Conservation (phyloP, 2,888 invertebrate species). For the Agrotis puta region DNA sequence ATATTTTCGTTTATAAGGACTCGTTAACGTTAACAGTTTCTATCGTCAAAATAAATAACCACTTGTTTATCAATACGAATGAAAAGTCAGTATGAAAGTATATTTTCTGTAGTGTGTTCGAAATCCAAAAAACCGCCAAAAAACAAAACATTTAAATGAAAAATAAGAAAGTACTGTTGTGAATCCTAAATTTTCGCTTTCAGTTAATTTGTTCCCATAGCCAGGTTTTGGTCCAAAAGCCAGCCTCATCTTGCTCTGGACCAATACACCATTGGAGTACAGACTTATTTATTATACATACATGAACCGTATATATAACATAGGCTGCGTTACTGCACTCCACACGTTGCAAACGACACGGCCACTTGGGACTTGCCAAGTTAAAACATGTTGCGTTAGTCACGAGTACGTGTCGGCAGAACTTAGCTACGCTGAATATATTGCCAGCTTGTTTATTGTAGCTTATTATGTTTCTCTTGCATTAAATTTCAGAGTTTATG, state of each 20-base stretch:
- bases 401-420: slow-evolving; percentile 59
- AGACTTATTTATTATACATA: slow-evolving; percentile 42
- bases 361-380: slow-evolving; percentile 75
- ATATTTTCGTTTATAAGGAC: too few relatives aligned
- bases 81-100: too few relatives aligned
- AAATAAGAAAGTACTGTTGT: too few relatives aligned
- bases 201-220: too few relatives aligned
- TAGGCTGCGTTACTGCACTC: slow-evolving; percentile 36
- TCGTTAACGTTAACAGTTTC: too few relatives aligned
- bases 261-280: slow-evolving; percentile 19
- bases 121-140: too few relatives aligned
- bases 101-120: too few relatives aligned
- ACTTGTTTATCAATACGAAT: too few relatives aligned
- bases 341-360: slow-evolving; percentile 64
- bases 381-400: slow-evolving; percentile 71
- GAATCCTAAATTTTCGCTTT: too few relatives aligned
- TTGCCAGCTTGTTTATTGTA: slow-evolving; percentile 52
- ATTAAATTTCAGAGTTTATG: slow-evolving; percentile 45
- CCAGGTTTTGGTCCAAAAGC: too few relatives aligned
- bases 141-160: too few relatives aligned
- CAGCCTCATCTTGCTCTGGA: not conserved
- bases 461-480: slow-evolving; percentile 47
- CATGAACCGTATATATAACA: slow-evolving; percentile 30
- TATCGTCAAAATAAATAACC: too few relatives aligned
- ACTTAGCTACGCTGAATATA: slow-evolving; percentile 64